These are phyloP conservation scores for Gastrophryne carolinensis DNA, from an alignment of 2,797 vertebrate species.

Conservation along the genomic window DNA sequence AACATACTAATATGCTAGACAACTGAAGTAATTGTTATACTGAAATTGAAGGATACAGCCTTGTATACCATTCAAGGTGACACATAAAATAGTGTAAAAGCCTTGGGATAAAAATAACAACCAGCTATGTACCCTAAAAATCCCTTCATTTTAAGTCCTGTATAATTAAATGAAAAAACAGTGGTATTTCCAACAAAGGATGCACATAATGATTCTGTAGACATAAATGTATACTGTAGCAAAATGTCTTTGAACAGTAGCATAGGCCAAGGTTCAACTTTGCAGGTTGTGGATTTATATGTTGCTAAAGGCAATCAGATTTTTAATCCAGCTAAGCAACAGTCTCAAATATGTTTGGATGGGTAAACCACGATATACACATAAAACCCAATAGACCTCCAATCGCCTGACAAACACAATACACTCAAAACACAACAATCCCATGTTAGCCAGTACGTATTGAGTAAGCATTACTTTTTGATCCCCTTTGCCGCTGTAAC, in stretches of 20 bases:
- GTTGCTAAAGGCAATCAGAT: no score
- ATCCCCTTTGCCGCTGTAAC: no score
- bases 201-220: not conserved
- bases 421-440: no score
- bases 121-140: not conserved
- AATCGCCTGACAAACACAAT: no score
- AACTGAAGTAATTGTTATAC: not conserved
- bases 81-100: not conserved
- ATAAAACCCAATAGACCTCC: no score
- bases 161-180: not conserved
- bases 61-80: conserved; percentile 1
- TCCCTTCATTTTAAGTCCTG: not conserved
- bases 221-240: not conserved
- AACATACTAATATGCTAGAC: not conserved
- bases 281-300: not conserved
- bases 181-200: not conserved
- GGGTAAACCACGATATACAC: no score
- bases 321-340: no score
- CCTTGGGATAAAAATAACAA: not conserved
- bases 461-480: no score
- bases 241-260: not conserved
- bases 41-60: not conserved
- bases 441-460: no score
- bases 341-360: no score
- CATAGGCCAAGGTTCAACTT: no score